Base-by-base conservation (phyloP, 2,113 vertebrate species). In the Phaethornis superciliosus region DNA sequence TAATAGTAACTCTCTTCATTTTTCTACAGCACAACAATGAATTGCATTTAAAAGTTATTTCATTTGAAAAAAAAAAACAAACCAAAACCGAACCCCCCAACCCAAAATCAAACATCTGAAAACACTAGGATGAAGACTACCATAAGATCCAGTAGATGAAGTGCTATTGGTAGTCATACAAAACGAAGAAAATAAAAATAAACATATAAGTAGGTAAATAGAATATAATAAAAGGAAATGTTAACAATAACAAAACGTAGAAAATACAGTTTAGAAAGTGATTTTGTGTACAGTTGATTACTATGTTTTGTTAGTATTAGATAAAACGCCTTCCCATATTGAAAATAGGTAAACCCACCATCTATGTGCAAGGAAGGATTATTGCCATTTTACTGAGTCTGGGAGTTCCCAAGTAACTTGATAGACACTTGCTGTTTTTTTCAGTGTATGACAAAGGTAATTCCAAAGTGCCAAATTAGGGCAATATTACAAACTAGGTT, bases 81-180 rank as follows among this genome's bases (percentile, higher is more conserved):
- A 42, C 16, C 56, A 6, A 32, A 1, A 26, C 2, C 3, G 26
- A 81, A 24, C 3, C 7, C 19, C 46, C 18, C 16, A 9, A 3
- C 4, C 3, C 23, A 23, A 81, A 75, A 6, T 4, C 3, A 55
- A 47, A 32, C 19, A 47, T 47, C 7, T 47, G 56, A 76, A 20
- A 4, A 0, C 3, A 20, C 18, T 23, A 40, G 11, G 8, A 35
- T 65, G 10, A 81, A 58, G 21, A 58, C 1, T 56, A 54, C 1
- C 12, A 52, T 42, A 68, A 37, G 16, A 68, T 63, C 4, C 6
- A 54, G 28, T 70, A 81, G 23, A 81, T 13, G 40, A 40, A 40
- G 9, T 28, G 65, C 11, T 1, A 4, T 16, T 37, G 7, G 4
- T 11, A 59, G 23, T 55, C 27, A 54, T 19, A 32, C 8, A 37